Conservation (phyloP, 2,113 vertebrate species). For the Axis porcinus region DNA sequence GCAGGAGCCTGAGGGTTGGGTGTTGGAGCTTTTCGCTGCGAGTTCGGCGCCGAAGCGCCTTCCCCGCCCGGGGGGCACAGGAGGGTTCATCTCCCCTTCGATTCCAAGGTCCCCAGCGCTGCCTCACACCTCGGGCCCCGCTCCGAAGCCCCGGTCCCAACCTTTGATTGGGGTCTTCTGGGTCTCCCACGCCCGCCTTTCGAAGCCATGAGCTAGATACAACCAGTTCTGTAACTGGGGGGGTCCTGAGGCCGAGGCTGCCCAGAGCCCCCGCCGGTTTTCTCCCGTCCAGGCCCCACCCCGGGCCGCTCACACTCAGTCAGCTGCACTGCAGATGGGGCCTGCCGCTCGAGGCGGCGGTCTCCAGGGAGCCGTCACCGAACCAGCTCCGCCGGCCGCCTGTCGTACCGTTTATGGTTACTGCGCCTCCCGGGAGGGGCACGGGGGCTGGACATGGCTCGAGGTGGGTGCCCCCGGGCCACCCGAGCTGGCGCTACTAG, state of each 20-base stretch:
- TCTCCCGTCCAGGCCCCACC: conserved; percentile 14
- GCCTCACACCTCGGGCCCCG: not conserved
- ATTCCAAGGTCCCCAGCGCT: not conserved
- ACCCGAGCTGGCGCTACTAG: not conserved
- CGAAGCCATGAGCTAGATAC: not conserved
- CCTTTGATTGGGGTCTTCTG: not conserved
- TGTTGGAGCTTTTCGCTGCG: not conserved
- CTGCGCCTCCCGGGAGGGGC: not conserved
- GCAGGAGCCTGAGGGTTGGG: conserved; percentile 33
- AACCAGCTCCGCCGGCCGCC: conserved; percentile 41
- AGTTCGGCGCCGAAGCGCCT: not conserved
- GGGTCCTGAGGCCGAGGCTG: not conserved
- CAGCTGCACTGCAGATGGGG: conserved; percentile 61
- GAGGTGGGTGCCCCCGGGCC: not conserved
- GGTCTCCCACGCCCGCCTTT: not conserved
- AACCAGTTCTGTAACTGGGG: not conserved
- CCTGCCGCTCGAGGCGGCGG: not conserved
- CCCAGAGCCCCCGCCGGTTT: not conserved
- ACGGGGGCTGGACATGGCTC: not conserved
- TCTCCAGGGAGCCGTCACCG: conserved; percentile 43
- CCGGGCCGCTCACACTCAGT: not conserved
- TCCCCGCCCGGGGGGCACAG: not conserved
- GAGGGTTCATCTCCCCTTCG: not conserved
- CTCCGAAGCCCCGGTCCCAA: not conserved
- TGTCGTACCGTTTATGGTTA: conserved; percentile 44